A percentile compares a stretch with the other conserved stretches of the same genome.
Conservation (phyloP, 2,113 vertebrate species). For the Cyanoramphus novaezelandiae region DNA sequence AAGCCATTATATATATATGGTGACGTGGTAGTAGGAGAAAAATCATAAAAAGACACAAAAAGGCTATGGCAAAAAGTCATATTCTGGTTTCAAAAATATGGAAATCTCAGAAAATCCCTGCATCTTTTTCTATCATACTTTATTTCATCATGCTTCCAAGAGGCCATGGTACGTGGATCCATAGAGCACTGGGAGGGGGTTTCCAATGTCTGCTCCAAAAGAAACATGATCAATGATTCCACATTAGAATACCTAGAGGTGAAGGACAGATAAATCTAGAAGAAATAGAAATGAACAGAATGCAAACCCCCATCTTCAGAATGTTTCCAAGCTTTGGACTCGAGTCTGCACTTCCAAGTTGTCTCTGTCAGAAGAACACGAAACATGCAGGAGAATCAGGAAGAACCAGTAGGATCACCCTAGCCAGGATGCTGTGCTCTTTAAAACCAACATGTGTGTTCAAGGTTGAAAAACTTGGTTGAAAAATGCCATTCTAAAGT, state of each 20-base stretch:
- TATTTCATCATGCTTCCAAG: background rate
- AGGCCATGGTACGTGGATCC: background rate
- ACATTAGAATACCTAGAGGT: background rate
- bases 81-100: background rate
- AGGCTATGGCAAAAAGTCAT: background rate
- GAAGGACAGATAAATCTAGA: background rate
- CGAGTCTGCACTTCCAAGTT: background rate
- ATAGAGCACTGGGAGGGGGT: background rate
- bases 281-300: background rate
- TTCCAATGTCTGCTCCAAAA: background rate
- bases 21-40: background rate
- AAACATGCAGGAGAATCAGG: constrained; percentile 10
- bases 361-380: background rate
- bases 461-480: background rate
- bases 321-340: background rate
- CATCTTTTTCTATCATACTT: background rate
- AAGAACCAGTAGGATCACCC: constrained; percentile 27
- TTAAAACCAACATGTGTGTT: background rate
- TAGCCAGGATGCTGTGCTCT: background rate
- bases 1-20: background rate
- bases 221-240: background rate
- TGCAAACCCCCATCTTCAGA: background rate
- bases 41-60: background rate
- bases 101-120: background rate
- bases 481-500: background rate